Evolutionary conservation across 2,888 invertebrate genomes (phyloP), one percentile per base, ranked within the genome.

Genomic region (Galeruca laticollis): DNA sequence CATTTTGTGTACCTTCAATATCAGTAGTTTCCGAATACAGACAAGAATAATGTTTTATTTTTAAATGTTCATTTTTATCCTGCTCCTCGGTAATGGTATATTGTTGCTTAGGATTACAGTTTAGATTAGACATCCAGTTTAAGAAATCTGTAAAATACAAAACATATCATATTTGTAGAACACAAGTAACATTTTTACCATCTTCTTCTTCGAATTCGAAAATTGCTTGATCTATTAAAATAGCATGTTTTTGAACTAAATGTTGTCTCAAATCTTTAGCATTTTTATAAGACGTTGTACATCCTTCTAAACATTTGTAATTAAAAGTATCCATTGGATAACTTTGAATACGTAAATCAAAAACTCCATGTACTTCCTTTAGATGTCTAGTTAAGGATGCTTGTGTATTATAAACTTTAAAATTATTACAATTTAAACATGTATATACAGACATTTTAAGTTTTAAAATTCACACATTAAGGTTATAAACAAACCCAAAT

Each of bases 201-300:
- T 54, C 21, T 6, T 26, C 13, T 2, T 54, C 26, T 21, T 26
- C 26, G 26, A 54, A 54, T 54, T 54, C 52, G 9, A 26, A 54
- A 26, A 54, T 54, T 13, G 21, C 52, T 26, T 54, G 52, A 1
- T 26, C 26, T 13, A 26, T 54, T 54, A 54, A 54, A 21, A 26
- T 54, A 10, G 21, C 13, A 26, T 54, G 52, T 4, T 26, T 54
- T 26, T 26, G 52, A 1, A 21, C 26, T 54, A 54, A 54, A 21
- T 54, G 52, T 21, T 54, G 52, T 13, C 52, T 54, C 13, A 54
- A 54, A 54, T 54, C 52, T 54, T 54, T 54, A 21, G 26, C 26
- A 21, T 18, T 13, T 10, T 10, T 20, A 54, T 20, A 54, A n/a
- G 52, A 54, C 4, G 20, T 26, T 2, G 10, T 26, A 54, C 52